Base-by-base conservation (phyloP, 1,140 invertebrate species). In the Doryteuthis pealeii region DNA sequence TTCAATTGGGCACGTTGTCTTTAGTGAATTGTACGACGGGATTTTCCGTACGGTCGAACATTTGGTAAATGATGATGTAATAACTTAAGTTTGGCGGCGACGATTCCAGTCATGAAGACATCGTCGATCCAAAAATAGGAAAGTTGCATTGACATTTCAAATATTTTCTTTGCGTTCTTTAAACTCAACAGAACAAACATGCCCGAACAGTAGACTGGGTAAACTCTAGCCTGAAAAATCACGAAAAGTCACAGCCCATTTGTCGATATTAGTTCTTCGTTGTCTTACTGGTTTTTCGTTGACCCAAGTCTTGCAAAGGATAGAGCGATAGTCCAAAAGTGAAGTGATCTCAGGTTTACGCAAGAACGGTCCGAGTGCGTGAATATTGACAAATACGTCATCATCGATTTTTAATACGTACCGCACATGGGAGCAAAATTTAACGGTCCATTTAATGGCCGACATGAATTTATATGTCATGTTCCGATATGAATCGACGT, bases 111-210 rank as follows among this genome's bases (percentile, higher is more conserved):
- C 22, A 86, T 66, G 66, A 79, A 85, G 18, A 85, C 83, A 62
- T 86, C 85, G 72, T 86, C 85, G n/a, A 86, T 81, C 72, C 82
- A 84, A 68, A 86, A 84, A 22, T 75, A 74, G 26, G 82, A 80
- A 18, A 80, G 80, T 22, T 40, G 71, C 6, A 69, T 15, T 28
- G 81, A 49, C 1, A 79, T 78, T 65, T 80, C 68, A 18, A 78
- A 74, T n/a, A 86, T 68, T 58, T 77, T 72, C 31, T 71, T 71
- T 72, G 75, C 77, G 10, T 73, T 75, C 14, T 76, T 65, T 26
- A n/a, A 35, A 18, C 77, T 77, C 0, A 86, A 77, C 6, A 82
- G 71, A 70, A 86, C 84, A 6, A 76, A 80, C n/a, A 80, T 76
- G 0, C 87, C 86, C 0, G 78, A 77, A 68, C 84, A 82, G 70